These are phyloP conservation scores for Euschistus heros DNA, from an alignment of 1,140 invertebrate species.

Conservation along the genomic window DNA sequence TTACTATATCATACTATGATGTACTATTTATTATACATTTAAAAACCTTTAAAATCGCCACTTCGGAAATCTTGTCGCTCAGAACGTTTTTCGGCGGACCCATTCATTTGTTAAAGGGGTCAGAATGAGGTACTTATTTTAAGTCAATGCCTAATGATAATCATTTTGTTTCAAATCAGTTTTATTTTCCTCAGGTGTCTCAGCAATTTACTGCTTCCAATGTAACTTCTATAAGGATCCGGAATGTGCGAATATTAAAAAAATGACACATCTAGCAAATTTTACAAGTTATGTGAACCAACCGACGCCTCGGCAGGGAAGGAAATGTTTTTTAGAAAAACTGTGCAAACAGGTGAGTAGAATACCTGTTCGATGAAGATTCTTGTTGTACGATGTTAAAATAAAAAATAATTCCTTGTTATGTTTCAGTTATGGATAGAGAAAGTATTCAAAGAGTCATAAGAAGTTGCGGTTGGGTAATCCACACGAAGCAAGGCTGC, in stretches of 20 bases:
- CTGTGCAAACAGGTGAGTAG: constrained; percentile 27
- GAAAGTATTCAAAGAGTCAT: constrained; percentile 37
- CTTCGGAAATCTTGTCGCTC: too few relatives aligned
- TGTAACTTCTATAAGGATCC: constrained; percentile 26
- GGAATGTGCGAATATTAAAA: constrained; percentile 23
- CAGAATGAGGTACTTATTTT: too few relatives aligned
- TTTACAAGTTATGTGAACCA: constrained; percentile 25
- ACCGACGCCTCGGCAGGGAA: constrained; percentile 7
- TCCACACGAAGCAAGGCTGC: constrained; percentile 36
- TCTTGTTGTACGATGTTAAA: too few relatives aligned
- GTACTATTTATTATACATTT: too few relatives aligned
- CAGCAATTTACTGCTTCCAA: constrained; percentile 26
- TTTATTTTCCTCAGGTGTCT: constrained; percentile 9
- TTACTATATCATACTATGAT: too few relatives aligned
- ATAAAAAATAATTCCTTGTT: not conserved
- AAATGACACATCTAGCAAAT: constrained; percentile 22
- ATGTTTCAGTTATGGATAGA: not conserved
- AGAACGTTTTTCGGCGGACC: too few relatives aligned
- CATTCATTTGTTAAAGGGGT: too few relatives aligned
- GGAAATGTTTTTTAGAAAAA: constrained; percentile 26
- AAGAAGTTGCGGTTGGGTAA: constrained; percentile 42
- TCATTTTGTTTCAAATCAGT: too few relatives aligned
- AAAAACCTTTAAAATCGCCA: too few relatives aligned
- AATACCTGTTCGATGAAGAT: too few relatives aligned
- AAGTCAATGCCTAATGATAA: too few relatives aligned